phyloP scores from a whole-genome alignment of 2,797 vertebrate species.

The Odontamblyopus lacepedii region DNA sequence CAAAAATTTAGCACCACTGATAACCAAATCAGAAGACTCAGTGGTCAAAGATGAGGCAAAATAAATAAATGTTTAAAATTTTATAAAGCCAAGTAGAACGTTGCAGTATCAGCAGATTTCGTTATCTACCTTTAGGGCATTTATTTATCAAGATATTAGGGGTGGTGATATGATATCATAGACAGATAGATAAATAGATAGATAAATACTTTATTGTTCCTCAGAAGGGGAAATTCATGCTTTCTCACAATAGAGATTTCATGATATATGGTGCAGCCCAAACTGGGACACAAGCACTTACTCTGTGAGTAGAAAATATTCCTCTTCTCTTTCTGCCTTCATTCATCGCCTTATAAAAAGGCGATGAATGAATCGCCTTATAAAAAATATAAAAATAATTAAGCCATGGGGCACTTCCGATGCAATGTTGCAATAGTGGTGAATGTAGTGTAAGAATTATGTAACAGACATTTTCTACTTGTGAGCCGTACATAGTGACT shows the following conservation, averaged over 20 bases:
- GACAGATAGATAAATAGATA: too few species aligned
- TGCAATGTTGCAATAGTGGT: conserved; percentile 24
- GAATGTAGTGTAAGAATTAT: conserved; percentile 50
- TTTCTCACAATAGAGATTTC: not conserved
- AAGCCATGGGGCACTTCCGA: conserved; percentile 21
- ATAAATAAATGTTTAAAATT: too few species aligned
- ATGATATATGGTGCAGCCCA: not conserved
- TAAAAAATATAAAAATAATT: conserved; percentile 34
- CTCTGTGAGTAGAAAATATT: conserved; percentile 45
- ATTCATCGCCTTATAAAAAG: conserved; percentile 22
- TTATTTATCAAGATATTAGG: not conserved
- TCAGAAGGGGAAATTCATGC: not conserved
- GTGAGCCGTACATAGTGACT: conserved; percentile 49
- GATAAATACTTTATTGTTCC: too few species aligned
- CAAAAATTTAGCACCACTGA: too few species aligned
- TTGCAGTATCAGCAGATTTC: not conserved
- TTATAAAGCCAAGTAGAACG: too few species aligned
- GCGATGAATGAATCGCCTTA: conserved; percentile 1
- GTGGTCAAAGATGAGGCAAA: too few species aligned
- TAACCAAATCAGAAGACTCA: too few species aligned
- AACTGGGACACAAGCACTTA: conserved; percentile 19
- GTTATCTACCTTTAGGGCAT: not conserved
- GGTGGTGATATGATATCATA: too few species aligned
- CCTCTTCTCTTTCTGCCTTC: conserved; percentile 10
- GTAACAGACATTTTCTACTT: conserved; percentile 53